Evolutionary conservation across 2,797 vertebrate genomes (phyloP), one percentile per base, ranked within the genome.

Genomic region (Pseudomugil tenellus): DNA sequence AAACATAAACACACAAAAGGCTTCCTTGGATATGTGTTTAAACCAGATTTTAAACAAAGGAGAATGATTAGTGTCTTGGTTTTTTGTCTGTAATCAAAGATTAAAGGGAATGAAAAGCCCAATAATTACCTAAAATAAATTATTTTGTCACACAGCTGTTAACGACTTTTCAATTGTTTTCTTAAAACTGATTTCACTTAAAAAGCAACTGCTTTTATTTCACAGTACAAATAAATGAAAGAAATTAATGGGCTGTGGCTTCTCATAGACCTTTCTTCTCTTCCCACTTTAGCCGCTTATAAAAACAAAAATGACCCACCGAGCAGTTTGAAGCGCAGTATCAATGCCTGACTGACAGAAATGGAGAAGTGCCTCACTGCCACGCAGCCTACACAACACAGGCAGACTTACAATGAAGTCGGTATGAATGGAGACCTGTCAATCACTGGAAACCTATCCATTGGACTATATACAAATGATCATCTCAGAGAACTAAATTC

Each of bases 381-480:
- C 70, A 80, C 69, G 39, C 54, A 34, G 82, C 64, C 78, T 67
- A 58, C 69, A 84, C 73, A 80, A 76, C 81, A 75, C 67, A 83
- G 79, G 72, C 60, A 70, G 71, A 78, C 79, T 80, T 19, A 81
- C 79, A 87, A 82, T 83, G 74, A 84, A 70, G 75, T 53, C 61
- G 3, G 58, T 23, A 66, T 84, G 70, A 90, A 89, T 76, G 75
- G 60, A 74, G 79, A 79, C 58, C 84, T 87, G 88, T 88, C 87
- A 87, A 79, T 91, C 89, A 85, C 64, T 55, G 77, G 70, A 79
- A 86, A 81, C 37, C 69, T 62, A 79, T 86, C 78, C 73, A 79
- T 65, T 81, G 63, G 59, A 69, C 83, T 79, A 83, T 83, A 84
- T 74, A 90, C 77, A 85, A 88, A 90, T 73, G 86, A 87, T 87